Base-by-base conservation (phyloP, 2,797 vertebrate genomes). In the Bufotes viridis region DNA sequence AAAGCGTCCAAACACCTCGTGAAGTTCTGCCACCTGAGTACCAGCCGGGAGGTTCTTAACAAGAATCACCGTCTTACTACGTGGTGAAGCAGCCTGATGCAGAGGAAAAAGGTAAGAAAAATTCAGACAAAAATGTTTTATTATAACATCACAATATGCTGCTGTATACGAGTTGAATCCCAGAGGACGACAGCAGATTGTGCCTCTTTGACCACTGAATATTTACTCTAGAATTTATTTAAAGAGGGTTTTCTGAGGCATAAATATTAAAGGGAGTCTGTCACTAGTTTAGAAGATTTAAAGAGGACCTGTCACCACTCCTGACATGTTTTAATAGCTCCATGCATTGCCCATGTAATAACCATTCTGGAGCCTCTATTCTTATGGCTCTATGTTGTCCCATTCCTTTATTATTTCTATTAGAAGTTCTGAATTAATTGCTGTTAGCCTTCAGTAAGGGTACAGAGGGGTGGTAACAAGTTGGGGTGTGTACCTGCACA, bases 41-140 rank as follows among this genome's bases (percentile, higher is more conserved):
- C 95, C 93, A 0, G 96, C 95, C 0, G 98, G 98, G 29, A 99
- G 96, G 92, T 99, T 99, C 94, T 99, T 99, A 20, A 96, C 98
- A 90, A 99, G 92, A 75, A 99, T 96, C 90, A 98, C 98, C 0
- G 94, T 94, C 87, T 93, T 97, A 91, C 98, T 99, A 84, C 98
- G 95, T 49, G 95, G 94, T 0, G 95, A 96, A 1, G 97, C 94
- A 0, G 97, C 96, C 98, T 99, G 90, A 0, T 3, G 17, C 9
- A n/a, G 0, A 0, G 0, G 13, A 34, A 0, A 70, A 12, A 80
- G 49, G 22, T 13, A 5, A 29, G 34, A 22, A 34, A 17, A 22
- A 11, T 9, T 65, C 63, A 34, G 60, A 15, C 51, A 79, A 79
- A 24, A 55, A 55, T 6, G 8, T 29, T 49, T 18, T 5, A 42